Evolutionary conservation across 2,797 vertebrate species (phyloP).

Genomic region (Eutrigla gurnardus): DNA sequence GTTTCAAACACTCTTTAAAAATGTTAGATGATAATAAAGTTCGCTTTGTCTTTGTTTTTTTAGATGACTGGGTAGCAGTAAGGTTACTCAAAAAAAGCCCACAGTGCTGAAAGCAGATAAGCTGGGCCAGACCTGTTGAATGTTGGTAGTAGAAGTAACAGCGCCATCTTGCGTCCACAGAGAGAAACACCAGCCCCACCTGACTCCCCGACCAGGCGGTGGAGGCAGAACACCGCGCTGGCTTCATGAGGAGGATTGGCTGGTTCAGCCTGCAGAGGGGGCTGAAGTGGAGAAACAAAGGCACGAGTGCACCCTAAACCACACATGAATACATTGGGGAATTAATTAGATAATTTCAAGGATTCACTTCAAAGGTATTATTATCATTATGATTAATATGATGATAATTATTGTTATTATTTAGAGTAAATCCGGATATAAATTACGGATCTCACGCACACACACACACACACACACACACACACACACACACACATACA

Average conservation of each 20-base stretch:
- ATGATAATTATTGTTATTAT: not conserved
- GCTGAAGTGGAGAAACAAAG: not conserved
- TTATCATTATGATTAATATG: not conserved
- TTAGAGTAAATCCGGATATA: not conserved
- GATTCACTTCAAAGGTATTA: not conserved
- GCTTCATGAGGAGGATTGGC: not conserved
- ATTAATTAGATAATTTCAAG: not conserved
- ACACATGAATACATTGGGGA: not conserved
- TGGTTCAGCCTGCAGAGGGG: not conserved
- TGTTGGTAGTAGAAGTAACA: constrained; percentile 13
- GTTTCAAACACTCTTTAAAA: not conserved
- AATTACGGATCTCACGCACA: too few relatives aligned
- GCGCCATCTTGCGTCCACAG: constrained; percentile 54
- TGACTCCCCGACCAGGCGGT: constrained; percentile 40
- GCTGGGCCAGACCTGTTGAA: constrained; percentile 55
- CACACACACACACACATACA: too few relatives aligned
- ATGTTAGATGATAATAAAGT: not conserved
- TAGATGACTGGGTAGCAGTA: not conserved
- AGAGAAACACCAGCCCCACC: not conserved
- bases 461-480: too few relatives aligned
- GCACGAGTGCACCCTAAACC: not conserved
- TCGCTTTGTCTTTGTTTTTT: not conserved
- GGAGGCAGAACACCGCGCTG: constrained; percentile 48
- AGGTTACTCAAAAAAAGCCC: not conserved
- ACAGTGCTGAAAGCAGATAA: not conserved